These are phyloP conservation scores for Coregonus ussuriensis DNA, from an alignment of 2,797 vertebrate species.

Conservation along the genomic window DNA sequence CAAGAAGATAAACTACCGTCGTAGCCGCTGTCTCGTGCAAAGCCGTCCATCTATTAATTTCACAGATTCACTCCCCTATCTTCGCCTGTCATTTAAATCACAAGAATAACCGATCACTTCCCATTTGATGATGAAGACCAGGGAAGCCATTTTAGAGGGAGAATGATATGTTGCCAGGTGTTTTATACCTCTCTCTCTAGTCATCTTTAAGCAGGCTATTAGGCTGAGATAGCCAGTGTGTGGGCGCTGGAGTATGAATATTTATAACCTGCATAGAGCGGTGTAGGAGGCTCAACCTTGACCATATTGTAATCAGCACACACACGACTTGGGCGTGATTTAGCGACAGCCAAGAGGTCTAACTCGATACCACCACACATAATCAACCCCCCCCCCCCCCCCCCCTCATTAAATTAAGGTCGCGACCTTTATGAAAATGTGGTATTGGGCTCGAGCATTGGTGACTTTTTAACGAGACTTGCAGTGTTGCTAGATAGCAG, in stretches of 20 bases:
- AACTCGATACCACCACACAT: slow-evolving; percentile 66
- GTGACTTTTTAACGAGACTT: slow-evolving; percentile 69
- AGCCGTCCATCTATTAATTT: slow-evolving; percentile 40
- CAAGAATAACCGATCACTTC: slow-evolving; percentile 37
- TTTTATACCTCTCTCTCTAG: slow-evolving; percentile 16
- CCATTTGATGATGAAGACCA: slow-evolving; percentile 30
- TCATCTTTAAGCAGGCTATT: slow-evolving; percentile 65
- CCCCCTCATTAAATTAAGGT: slow-evolving; percentile 56
- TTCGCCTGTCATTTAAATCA: slow-evolving; percentile 39
- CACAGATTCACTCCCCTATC: slow-evolving; percentile 18
- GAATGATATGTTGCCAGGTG: slow-evolving; percentile 10
- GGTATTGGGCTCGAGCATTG: slow-evolving; percentile 67
- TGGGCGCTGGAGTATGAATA: slow-evolving; percentile 76
- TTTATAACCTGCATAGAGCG: slow-evolving; percentile 70
- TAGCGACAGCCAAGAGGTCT: slow-evolving; percentile 64
- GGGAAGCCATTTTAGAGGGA: slow-evolving; percentile 1
- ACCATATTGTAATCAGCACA: slow-evolving; percentile 69
- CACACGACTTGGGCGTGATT: slow-evolving; percentile 59
- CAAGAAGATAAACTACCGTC: slow-evolving; percentile 30
- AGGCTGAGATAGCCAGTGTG: slow-evolving; percentile 50
- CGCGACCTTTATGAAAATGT: slow-evolving; percentile 52
- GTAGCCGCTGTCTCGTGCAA: slow-evolving; percentile 33
- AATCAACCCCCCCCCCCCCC: slow-evolving; percentile 74
- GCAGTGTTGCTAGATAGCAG: slow-evolving; percentile 24
- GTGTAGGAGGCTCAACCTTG: slow-evolving; percentile 78